Evolutionary conservation across 2,888 invertebrate genomes (phyloP).

Genomic region (Amphipyra tragopoginis): DNA sequence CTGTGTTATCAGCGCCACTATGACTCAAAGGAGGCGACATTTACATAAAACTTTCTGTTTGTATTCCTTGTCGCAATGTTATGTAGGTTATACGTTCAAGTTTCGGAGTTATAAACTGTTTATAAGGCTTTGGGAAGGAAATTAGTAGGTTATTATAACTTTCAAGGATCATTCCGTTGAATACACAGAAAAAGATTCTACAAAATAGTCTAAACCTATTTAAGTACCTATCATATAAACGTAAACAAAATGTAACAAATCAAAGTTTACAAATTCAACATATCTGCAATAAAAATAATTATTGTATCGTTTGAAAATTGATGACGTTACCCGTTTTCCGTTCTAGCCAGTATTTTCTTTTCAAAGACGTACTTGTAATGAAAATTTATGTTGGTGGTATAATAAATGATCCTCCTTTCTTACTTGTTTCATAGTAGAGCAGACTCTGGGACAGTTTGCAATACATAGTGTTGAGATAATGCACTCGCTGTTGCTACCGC

Average conservation of each 20-base stretch:
- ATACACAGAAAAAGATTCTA: too few relatives aligned
- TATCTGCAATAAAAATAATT: conserved; percentile 31
- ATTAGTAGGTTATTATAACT: conserved; percentile 1
- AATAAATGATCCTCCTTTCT: conserved; percentile 70
- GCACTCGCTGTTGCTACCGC: conserved; percentile 11
- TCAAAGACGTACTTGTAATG: conserved; percentile 70
- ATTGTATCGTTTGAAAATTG: conserved; percentile 42
- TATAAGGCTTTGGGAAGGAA: conserved; percentile 1
- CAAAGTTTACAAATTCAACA: too few relatives aligned
- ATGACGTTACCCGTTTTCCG: conserved; percentile 51
- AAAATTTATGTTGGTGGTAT: conserved; percentile 73
- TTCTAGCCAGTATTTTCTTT: conserved; percentile 64
- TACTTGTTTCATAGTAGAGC: conserved; percentile 47
- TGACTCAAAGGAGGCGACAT: conserved; percentile 58
- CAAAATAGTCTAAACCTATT: too few relatives aligned
- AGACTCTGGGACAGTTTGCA: conserved; percentile 34
- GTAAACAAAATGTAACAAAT: too few relatives aligned
- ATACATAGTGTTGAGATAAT: conserved; percentile 39
- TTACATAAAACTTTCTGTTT: conserved; percentile 59
- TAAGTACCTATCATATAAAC: too few relatives aligned
- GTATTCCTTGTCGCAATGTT: conserved; percentile 32
- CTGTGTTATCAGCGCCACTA: conserved; percentile 65
- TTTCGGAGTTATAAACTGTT: conserved; percentile 14
- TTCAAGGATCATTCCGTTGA: background rate
- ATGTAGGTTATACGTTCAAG: conserved; percentile 19